These are phyloP conservation scores for Morpho achilles DNA, from an alignment of 2,888 invertebrate species.

Conservation along the genomic window DNA sequence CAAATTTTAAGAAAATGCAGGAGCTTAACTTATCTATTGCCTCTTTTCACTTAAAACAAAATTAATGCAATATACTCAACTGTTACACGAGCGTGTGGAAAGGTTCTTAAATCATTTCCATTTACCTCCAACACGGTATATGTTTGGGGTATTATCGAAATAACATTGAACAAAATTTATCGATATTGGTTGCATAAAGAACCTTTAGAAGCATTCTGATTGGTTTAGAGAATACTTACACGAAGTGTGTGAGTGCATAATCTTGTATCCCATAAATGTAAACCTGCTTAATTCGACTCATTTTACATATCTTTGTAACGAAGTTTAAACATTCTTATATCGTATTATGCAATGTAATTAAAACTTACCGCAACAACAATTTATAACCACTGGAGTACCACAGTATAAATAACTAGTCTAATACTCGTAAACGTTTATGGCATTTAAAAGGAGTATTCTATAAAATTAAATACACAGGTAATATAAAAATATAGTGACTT, in stretches of 20 bases:
- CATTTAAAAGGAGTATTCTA: conserved; percentile 13
- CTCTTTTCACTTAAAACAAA: too few relatives aligned
- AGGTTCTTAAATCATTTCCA: conserved; percentile 25
- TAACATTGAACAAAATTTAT: conserved; percentile 51
- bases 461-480: conserved; percentile 17
- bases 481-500: conserved; percentile 19
- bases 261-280: conserved; percentile 33
- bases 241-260: conserved; percentile 40
- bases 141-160: conserved; percentile 41
- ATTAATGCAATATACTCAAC: too few relatives aligned
- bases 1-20: too few relatives aligned
- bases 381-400: conserved; percentile 9
- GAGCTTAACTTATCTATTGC: too few relatives aligned
- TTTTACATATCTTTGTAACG: conserved; percentile 14
- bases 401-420: conserved; percentile 15
- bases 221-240: conserved; percentile 38
- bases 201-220: conserved; percentile 39
- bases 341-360: conserved; percentile 14
- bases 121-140: conserved; percentile 36
- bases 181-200: conserved; percentile 41
- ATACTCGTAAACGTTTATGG: conserved; percentile 14
- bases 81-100: conserved; percentile 18
- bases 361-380: conserved; percentile 10
- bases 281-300: conserved; percentile 25
- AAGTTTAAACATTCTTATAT: conserved; percentile 12